Percentiles rank a stretch among this genome's conserved stretches.
Conservation (phyloP, 2,797 vertebrate genomes). For the Amazonetta brasiliensis region DNA sequence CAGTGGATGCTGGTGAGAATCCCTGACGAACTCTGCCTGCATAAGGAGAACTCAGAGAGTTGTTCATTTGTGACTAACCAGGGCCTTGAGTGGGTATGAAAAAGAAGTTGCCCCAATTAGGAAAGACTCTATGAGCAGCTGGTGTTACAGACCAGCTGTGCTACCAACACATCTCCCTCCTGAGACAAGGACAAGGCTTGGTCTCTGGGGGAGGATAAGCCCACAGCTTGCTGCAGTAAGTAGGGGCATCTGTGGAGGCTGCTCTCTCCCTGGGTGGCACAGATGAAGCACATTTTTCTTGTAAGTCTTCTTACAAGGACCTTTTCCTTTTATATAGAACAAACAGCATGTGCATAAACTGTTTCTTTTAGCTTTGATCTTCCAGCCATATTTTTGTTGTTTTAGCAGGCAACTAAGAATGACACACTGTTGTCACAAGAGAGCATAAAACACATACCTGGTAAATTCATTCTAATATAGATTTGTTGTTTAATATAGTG, state of each 20-base stretch:
- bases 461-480: background rate
- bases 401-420: background rate
- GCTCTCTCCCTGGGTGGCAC: background rate
- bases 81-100: background rate
- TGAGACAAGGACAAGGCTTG: background rate
- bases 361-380: background rate
- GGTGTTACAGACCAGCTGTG: background rate
- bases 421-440: background rate
- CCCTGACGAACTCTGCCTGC: accelerated
- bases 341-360: background rate
- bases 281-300: background rate
- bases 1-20: background rate
- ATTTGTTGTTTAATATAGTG: background rate
- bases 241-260: background rate
- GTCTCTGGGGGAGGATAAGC: background rate
- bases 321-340: background rate
- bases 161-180: background rate
- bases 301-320: background rate
- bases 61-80: background rate
- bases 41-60: background rate
- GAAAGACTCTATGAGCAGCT: background rate
- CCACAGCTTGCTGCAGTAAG: background rate
- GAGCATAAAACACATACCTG: background rate
- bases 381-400: background rate
- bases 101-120: background rate